Evolutionary conservation across 2,888 invertebrate genomes (phyloP), one percentile per base, ranked within the genome.

Genomic region (Meloe dianella): DNA sequence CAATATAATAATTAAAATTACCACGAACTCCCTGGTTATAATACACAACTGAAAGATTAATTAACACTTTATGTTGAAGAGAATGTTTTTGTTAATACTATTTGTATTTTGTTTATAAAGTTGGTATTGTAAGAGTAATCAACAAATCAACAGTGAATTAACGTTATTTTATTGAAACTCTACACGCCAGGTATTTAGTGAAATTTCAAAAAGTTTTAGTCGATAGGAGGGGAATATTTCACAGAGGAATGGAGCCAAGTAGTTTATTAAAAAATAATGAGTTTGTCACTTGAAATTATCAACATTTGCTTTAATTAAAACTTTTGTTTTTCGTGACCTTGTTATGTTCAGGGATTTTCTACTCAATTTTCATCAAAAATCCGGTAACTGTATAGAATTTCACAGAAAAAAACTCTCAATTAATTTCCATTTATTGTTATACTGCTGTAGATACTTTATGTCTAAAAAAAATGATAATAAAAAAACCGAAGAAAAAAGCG

Each of bases 401-500:
- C 2, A 8, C 7, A 41, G 17, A 41, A 41, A 41, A 12, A 41
- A 41, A 12, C 5, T 17, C 4, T 41, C 41, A 41, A 41, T 41
- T 41, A 41, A 41, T 41, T 41, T 12, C n/a, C 41, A 41, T 41
- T 41, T 41, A 41, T 41, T 41, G 41, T 38, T 38, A 5, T n/a
- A 38, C 38, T 38, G 9, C 32, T 32, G 9, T 35, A 14, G n/a
- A 41, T 17, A 41, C 3, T 41, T 41, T 41, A n/a, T 17, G 17
- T 7, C n/a, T n/a, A n/a, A n/a, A n/a, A n/a, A n/a, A n/a, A n/a
- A n/a, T n/a, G n/a, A n/a, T n/a, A n/a, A n/a, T n/a, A 17, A 41
- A 41, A 54, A 54, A 54, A 20, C 17, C 22, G 54, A 20, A 54
- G 14, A 57, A 57, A n/a, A 32, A 32, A 14, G 29, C 57, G 57